Conservation (phyloP, 37 sponge, comb jelly and placozoan genomes). For the Crambe crambe region DNA sequence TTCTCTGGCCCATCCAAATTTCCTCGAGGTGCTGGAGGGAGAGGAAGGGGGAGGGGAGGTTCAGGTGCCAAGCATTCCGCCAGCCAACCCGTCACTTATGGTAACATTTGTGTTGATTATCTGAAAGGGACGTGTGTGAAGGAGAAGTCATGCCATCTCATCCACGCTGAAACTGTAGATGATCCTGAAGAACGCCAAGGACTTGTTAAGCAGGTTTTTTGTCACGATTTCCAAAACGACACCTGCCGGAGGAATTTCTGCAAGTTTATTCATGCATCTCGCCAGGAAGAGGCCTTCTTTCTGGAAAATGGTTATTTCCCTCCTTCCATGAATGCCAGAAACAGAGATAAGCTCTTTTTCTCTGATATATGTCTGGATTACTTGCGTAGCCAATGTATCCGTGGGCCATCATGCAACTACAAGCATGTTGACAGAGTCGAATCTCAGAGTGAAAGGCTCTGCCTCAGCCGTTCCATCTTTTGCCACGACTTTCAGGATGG, state of each 20-base stretch:
- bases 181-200: constrained; percentile 38
- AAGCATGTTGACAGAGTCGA: constrained; percentile 47
- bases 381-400: constrained; percentile 60
- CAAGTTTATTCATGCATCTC: constrained; percentile 57
- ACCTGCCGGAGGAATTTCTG: constrained; percentile 40
- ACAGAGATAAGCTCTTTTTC: constrained; percentile 58
- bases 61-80: constrained; percentile 8
- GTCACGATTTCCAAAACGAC: constrained; percentile 60
- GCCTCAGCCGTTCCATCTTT: constrained; percentile 65
- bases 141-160: constrained; percentile 20
- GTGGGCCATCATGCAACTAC: constrained; percentile 45
- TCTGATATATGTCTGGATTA: constrained; percentile 52
- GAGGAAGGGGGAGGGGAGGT: not conserved
- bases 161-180: constrained; percentile 48
- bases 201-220: constrained; percentile 48
- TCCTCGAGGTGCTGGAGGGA: not conserved
- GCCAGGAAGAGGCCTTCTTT: constrained; percentile 43
- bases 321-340: constrained; percentile 37
- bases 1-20: not conserved
- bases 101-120: constrained; percentile 54
- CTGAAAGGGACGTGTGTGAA: constrained; percentile 63
- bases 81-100: constrained; percentile 50
- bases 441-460: constrained; percentile 18
- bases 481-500: constrained; percentile 65
- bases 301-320: constrained; percentile 50